phyloP scores from a whole-genome alignment of 2,113 vertebrate species.

The Trachemys scripta region DNA sequence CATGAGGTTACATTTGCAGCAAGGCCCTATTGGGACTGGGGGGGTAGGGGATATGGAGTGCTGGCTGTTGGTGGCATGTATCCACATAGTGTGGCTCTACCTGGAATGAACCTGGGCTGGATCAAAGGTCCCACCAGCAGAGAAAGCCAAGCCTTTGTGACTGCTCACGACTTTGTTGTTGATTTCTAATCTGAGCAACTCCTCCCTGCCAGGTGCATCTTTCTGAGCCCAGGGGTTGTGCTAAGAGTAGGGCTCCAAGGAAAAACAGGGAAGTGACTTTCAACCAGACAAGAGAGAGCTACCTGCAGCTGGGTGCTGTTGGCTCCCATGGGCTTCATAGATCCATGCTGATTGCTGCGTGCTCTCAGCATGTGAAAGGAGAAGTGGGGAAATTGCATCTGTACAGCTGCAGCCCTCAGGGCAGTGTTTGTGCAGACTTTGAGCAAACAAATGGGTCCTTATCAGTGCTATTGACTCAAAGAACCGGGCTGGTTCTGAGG shows the following conservation, averaged over 20 bases:
- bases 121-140: background rate
- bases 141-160: background rate
- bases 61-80: too few relatives aligned
- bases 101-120: background rate
- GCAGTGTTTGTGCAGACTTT: constrained; percentile 49
- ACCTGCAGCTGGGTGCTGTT: background rate
- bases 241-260: background rate
- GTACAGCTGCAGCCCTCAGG: accelerated
- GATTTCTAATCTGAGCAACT: background rate
- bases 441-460: constrained; percentile 71
- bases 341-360: background rate
- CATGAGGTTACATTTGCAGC: background rate
- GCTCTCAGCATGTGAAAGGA: accelerated
- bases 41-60: background rate
- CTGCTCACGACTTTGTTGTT: background rate
- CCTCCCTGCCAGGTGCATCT: background rate
- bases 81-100: background rate
- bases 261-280: background rate
- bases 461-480: constrained; percentile 60
- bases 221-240: background rate
- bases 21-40: background rate
- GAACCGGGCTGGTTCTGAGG: background rate
- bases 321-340: background rate
- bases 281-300: background rate
- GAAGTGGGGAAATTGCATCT: background rate